Base-by-base conservation (phyloP, 2,888 invertebrate species). In the Axea sp. region DNA sequence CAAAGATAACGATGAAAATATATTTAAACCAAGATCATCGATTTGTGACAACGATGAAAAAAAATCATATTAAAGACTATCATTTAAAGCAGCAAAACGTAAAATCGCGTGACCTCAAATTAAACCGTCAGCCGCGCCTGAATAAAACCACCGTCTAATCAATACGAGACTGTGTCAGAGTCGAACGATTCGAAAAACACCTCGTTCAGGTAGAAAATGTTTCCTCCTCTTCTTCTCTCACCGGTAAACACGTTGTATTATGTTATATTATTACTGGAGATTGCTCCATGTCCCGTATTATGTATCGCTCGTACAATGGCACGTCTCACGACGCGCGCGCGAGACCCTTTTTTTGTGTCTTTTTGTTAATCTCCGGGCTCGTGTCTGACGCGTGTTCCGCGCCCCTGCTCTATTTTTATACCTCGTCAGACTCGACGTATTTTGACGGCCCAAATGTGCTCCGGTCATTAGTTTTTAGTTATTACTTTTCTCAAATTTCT, bases 311-410 rank as follows among this genome's bases (percentile, higher is more conserved):
- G 22, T 41, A 41, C 31, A 60, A 60, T 49, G 51, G 33, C 62
- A 19, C 5, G 12, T 33, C 17, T 24, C 37, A 28, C 43, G 33
- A 5, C 15, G 11, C 17, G 53, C 39, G 47, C 37, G 22, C 28
- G 39, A 37, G 37, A 28, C 67, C 49, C 41, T 57, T 71, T 55
- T 62, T 64, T 3, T 57, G 22, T 49, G 22, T n/a, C 26, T 64
- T 53, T 65, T 55, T 68, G 2, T 59, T 35, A 59, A 72, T 64
- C 72, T 43, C 41, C 57, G 57, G 51, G 19, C 64, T 64, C 72
- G 64, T 57, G 64, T 72, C 64, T 28, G 47, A 39, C 72, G 72
- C 59, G 64, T 72, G 72, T 64, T 35, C 45, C 14, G 43, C 57
- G 35, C 59, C 57, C 68, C 60, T 45, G 45, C 57, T 41, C 51